Base-by-base conservation (phyloP, 1,140 invertebrate genomes). In the Helicoverpa armigera region DNA sequence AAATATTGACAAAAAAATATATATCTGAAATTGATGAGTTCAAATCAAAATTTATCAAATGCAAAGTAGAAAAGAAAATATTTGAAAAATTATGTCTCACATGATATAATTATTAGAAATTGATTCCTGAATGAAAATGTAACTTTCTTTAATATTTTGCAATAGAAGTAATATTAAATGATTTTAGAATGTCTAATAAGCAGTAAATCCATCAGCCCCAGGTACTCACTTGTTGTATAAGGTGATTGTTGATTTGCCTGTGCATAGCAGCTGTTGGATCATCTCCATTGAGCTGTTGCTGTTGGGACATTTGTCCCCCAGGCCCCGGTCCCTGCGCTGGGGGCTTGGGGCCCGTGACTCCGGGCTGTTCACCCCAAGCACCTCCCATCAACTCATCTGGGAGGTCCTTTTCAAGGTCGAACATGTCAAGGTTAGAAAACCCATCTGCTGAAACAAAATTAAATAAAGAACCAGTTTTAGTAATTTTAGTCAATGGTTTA, bases 381-480 rank as follows among this genome's bases (percentile, higher is more conserved):
- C 96, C 96, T 43, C 96, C 96, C 89, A 98, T 97, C 72, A 99
- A 95, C 95, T 99, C 98, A 96, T 99, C 98, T 51, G 98, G 98
- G 81, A 99, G 96, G 94, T 98, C 98, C 95, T 98, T 98, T 95
- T 98, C 98, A 93, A 98, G 96, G 95, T 98, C 97, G 92, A 98
- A 98, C 96, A 98, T 97, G 91, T 98, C 97, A 89, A 96, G 96
- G 95, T 97, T 97, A 80, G 97, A 96, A 91, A 98, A 96, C 84
- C 96, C 95, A 95, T 97, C 97, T 96, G 92, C 83, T 90, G 87
- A 84, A 91, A 90, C 77, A 88, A 73, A 79, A 74, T 43, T 23
- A 70, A 13, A n/a, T 11, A 5, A 13, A 16, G 50, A 70, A 23
- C 35, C 9, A 3, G 29, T 61, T 61, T 31, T 61, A 31, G 18